These are phyloP conservation scores for Heteractis magnifica DNA, from an alignment of 92 coral and sea anemone genomes.

Conservation along the genomic window DNA sequence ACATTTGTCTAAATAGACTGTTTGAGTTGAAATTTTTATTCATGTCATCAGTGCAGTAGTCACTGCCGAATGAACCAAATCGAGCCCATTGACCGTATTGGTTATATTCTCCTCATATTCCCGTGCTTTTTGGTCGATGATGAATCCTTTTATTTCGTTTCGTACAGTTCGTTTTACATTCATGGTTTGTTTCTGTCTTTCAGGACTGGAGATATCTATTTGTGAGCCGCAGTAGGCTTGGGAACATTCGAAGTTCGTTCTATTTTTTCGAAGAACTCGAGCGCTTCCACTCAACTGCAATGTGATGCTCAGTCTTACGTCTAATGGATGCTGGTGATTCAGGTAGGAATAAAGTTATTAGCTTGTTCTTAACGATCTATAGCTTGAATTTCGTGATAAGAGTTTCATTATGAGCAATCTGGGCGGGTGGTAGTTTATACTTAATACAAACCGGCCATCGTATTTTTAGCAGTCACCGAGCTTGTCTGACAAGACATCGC, in stretches of 20 bases:
- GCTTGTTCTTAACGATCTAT: background rate
- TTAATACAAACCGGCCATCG: constrained; percentile 20
- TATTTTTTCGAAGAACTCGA: constrained; percentile 28
- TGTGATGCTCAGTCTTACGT: constrained; percentile 38
- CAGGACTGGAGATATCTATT: constrained; percentile 20
- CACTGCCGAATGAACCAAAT: constrained; percentile 44
- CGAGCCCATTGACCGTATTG: constrained; percentile 44
- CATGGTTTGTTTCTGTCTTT: constrained; percentile 18
- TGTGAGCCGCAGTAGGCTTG: constrained; percentile 36
- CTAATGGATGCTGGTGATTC: constrained; percentile 47
- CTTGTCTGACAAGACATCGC: constrained; percentile 39
- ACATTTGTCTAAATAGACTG: constrained; percentile 27
- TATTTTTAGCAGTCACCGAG: constrained; percentile 18
- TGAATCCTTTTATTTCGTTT: constrained; percentile 18
- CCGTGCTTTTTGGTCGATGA: constrained; percentile 17
- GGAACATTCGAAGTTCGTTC: constrained; percentile 34
- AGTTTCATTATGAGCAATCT: constrained; percentile 32
- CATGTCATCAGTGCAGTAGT: constrained; percentile 33
- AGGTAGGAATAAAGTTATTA: constrained; percentile 33
- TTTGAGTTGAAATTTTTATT: constrained; percentile 36
- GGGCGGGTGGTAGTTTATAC: constrained; percentile 41
- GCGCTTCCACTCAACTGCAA: constrained; percentile 41
- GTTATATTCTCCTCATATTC: constrained; percentile 9
- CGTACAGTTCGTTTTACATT: constrained; percentile 2
- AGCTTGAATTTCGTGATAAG: constrained; percentile 30